Evolutionary conservation across 2,113 vertebrate genomes (phyloP).

Genomic region (Catharus minimus): DNA sequence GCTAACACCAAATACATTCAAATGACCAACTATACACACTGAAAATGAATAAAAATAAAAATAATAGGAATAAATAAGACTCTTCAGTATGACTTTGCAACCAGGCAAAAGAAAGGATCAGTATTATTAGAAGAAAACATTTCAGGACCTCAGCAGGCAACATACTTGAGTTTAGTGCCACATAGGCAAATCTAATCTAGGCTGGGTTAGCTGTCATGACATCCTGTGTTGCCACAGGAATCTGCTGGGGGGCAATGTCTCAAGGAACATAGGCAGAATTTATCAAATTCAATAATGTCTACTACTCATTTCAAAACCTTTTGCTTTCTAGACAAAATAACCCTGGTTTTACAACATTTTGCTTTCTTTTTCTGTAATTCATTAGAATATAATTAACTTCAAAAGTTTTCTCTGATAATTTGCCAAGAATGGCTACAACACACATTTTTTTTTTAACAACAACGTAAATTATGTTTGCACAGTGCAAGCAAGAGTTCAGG

Average conservation of each 20-base stretch:
- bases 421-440: not conserved
- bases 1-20: not conserved
- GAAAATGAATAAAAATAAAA: not conserved
- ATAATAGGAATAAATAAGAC: not conserved
- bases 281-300: not conserved
- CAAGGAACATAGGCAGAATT: not conserved
- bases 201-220: not conserved
- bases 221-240: not conserved
- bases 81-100: not conserved
- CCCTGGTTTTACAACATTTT: not conserved
- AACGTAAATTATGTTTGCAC: not conserved
- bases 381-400: not conserved
- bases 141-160: not conserved
- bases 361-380: not conserved
- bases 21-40: not conserved
- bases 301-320: not conserved
- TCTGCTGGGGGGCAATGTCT: not conserved
- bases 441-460: not conserved
- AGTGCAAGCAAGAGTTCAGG: not conserved
- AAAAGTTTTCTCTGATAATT: not conserved
- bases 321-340: not conserved
- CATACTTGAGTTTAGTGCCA: not conserved
- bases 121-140: not conserved
- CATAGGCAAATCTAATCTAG: not conserved
- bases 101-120: not conserved